Evolutionary conservation across 2,113 vertebrate genomes (phyloP).

Genomic region (Dascyllus trimaculatus): DNA sequence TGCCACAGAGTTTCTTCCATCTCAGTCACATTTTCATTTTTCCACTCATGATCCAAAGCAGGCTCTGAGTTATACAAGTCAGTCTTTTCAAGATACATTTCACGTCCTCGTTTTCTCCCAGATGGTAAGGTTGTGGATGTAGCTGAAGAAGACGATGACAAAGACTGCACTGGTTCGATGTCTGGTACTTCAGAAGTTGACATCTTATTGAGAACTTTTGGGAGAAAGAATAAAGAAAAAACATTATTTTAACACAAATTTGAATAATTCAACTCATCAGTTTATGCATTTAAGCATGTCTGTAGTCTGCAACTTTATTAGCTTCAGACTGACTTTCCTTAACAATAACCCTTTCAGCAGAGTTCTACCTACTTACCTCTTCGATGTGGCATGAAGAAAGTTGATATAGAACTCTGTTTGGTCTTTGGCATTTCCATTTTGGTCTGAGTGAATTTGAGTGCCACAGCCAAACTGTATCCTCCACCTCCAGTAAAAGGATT

Average conservation of each 20-base stretch:
- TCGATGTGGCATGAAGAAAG: conserved; percentile 74
- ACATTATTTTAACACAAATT: conserved; percentile 17
- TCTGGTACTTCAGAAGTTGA: conserved; percentile 47
- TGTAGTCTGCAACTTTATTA: neutral
- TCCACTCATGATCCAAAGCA: neutral
- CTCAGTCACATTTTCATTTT: conserved; percentile 26
- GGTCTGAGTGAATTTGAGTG: conserved; percentile 85
- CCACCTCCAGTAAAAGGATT: conserved; percentile 70
- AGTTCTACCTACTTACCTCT: conserved; percentile 60
- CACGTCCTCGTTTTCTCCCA: conserved; percentile 63
- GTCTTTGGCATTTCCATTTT: conserved; percentile 81
- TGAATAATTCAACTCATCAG: neutral
- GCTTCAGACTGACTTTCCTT: neutral
- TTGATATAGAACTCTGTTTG: conserved; percentile 83
- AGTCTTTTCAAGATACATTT: conserved; percentile 4
- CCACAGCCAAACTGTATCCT: conserved; percentile 79
- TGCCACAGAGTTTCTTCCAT: conserved; percentile 18
- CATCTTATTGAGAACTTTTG: conserved; percentile 66
- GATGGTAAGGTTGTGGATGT: neutral
- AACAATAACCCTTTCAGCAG: neutral
- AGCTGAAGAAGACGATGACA: conserved; percentile 6
- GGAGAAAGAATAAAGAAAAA: conserved; percentile 10
- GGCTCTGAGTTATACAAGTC: neutral
- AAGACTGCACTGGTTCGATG: conserved; percentile 7
- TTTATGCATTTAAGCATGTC: neutral